These are phyloP conservation scores for Cyclopterus lumpus DNA, from an alignment of 2,797 vertebrate species.

Conservation along the genomic window DNA sequence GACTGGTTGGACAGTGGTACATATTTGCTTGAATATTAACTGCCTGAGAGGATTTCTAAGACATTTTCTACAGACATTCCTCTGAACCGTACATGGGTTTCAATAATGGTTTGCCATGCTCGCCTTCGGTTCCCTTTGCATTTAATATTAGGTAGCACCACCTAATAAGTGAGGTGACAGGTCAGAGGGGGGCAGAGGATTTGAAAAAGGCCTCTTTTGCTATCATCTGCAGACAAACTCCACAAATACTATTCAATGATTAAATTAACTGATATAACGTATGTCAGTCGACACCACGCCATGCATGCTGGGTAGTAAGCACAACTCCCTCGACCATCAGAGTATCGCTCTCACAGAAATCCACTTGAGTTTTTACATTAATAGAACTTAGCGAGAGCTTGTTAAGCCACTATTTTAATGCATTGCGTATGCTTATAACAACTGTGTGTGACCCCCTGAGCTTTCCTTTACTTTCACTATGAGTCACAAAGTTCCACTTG, in stretches of 20 bases:
- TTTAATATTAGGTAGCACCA: background rate
- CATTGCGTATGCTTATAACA: background rate
- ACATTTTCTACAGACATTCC: background rate
- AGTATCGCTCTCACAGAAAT: background rate
- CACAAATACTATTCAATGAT: too few relatives aligned
- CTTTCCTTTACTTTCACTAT: background rate
- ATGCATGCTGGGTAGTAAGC: background rate
- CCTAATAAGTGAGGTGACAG: too few relatives aligned
- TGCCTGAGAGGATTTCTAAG: slow-evolving; percentile 1
- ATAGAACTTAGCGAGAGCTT: background rate
- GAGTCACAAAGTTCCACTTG: background rate
- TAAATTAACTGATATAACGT: background rate
- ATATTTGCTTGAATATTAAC: background rate
- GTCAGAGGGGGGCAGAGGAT: too few relatives aligned
- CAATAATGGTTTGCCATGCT: background rate
- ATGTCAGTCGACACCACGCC: background rate
- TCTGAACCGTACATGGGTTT: background rate
- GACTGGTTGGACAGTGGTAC: background rate
- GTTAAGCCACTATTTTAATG: background rate
- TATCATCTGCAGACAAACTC: too few relatives aligned
- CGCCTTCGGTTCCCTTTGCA: background rate
- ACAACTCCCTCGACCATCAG: background rate
- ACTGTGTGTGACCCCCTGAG: background rate
- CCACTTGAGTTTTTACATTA: background rate
- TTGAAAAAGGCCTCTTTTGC: too few relatives aligned